phyloP scores from a whole-genome alignment of 2,797 vertebrate genomes.

The Poeciliopsis paucimaculata region DNA sequence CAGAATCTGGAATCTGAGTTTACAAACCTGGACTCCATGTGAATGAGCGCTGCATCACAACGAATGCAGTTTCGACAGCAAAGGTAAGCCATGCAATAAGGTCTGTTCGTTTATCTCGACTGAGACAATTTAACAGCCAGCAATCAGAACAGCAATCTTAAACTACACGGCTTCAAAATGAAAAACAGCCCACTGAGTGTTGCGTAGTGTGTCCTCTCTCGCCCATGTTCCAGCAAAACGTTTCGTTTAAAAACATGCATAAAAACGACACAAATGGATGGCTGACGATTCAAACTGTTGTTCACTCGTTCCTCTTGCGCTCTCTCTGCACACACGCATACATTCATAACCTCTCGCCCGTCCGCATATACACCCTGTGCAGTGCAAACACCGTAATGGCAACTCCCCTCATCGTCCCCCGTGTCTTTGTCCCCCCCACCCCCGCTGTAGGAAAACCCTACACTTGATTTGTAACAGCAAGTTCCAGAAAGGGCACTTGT shows the following conservation, averaged over 20 bases:
- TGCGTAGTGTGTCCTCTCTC: constrained; percentile 62
- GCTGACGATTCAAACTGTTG: constrained; percentile 62
- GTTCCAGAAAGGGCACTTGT: constrained; percentile 86
- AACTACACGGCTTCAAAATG: constrained; percentile 52
- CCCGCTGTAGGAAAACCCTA: constrained; percentile 66
- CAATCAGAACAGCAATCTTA: constrained; percentile 44
- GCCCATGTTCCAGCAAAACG: constrained; percentile 56
- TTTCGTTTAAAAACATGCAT: constrained; percentile 54
- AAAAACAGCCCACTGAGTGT: constrained; percentile 56
- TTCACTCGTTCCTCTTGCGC: constrained; percentile 65
- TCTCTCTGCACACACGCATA: constrained; percentile 33
- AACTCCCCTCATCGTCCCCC: constrained; percentile 41
- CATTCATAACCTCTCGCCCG: constrained; percentile 28
- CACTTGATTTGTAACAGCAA: constrained; percentile 83
- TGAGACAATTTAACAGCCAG: constrained; percentile 33
- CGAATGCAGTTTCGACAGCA: constrained; percentile 47
- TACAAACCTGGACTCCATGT: constrained; percentile 26
- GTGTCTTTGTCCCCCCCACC: constrained; percentile 1
- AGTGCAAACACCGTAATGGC: constrained; percentile 76
- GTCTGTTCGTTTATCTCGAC: constrained; percentile 43
- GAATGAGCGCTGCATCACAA: constrained; percentile 36
- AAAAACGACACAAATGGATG: constrained; percentile 65
- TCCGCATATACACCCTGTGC: constrained; percentile 37
- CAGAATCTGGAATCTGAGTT: constrained; percentile 24
- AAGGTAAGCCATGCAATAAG: constrained; percentile 47